phyloP scores from a whole-genome alignment of 1,140 invertebrate genomes.

The Drosophila serrata region DNA sequence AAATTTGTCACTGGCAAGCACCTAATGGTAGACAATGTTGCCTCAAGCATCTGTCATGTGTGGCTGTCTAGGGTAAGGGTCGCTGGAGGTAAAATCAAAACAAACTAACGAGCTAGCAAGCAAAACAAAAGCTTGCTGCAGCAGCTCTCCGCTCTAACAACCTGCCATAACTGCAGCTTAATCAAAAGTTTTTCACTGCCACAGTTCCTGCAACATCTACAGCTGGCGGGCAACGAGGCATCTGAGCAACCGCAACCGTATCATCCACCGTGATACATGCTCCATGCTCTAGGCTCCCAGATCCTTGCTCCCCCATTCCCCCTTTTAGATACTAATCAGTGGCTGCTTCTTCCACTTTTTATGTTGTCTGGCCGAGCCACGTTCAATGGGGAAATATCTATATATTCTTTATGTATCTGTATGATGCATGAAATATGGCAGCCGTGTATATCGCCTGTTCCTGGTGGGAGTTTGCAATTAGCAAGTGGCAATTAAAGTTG shows the following conservation, averaged over 20 bases:
- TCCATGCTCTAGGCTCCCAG: slow-evolving; percentile 5
- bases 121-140: slow-evolving; percentile 78
- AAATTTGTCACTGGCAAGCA: slow-evolving; percentile 77
- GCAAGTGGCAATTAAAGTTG: slow-evolving; percentile 80
- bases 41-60: slow-evolving; percentile 52
- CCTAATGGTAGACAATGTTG: slow-evolving; percentile 63
- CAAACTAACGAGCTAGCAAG: slow-evolving; percentile 81
- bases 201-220: slow-evolving; percentile 31
- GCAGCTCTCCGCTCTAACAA: slow-evolving; percentile 55
- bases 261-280: slow-evolving; percentile 28
- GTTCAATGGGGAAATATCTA: slow-evolving; percentile 53
- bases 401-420: slow-evolving; percentile 48
- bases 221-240: slow-evolving; percentile 55
- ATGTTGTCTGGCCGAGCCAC: slow-evolving; percentile 47
- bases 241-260: slow-evolving; percentile 49
- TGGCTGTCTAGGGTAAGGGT: background rate
- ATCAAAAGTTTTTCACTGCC: slow-evolving; percentile 81
- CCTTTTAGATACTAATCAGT: slow-evolving; percentile 80
- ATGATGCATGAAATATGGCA: slow-evolving; percentile 77
- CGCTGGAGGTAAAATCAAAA: slow-evolving; percentile 62
- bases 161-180: slow-evolving; percentile 84
- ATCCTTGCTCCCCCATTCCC: slow-evolving; percentile 27
- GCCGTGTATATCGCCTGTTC: slow-evolving; percentile 57
- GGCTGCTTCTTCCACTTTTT: slow-evolving; percentile 64
- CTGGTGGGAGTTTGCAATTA: slow-evolving; percentile 70